A percentile compares a stretch with the other conserved stretches of the same genome.
These are phyloP conservation scores for Hetaerina americana DNA, from an alignment of 1,140 invertebrate genomes.

Conservation along the genomic window DNA sequence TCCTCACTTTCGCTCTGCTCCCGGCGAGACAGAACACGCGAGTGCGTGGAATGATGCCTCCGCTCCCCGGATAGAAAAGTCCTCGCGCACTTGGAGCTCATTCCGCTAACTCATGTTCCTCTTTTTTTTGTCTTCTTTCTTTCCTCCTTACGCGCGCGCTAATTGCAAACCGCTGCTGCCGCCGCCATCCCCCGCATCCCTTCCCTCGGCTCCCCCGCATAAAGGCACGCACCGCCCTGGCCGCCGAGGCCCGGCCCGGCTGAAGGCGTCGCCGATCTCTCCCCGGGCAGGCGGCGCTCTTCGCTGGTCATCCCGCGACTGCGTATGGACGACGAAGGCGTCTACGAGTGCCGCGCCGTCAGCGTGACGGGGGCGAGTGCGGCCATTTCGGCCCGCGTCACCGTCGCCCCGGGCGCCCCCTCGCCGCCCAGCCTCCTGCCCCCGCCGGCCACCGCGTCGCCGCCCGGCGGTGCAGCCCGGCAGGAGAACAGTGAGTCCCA, in stretches of 20 bases:
- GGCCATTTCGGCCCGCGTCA: slow-evolving; percentile 40
- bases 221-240: neutral
- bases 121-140: too few relatives aligned
- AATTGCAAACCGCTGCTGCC: neutral
- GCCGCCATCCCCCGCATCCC: too few relatives aligned
- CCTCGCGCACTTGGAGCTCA: too few relatives aligned
- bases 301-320: slow-evolving; percentile 58
- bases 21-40: too few relatives aligned
- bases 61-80: too few relatives aligned
- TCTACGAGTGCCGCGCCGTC: slow-evolving; percentile 56
- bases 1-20: too few relatives aligned
- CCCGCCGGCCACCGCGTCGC: neutral
- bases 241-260: neutral
- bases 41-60: too few relatives aligned
- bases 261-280: neutral
- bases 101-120: too few relatives aligned
- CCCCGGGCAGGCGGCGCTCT: slow-evolving; percentile 51
- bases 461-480: neutral
- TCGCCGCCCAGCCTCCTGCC: slow-evolving; percentile 18
- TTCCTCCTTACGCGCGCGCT: neutral
- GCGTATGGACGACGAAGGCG: slow-evolving; percentile 50
- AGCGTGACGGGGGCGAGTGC: slow-evolving; percentile 35
- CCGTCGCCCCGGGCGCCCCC: slow-evolving; percentile 31
- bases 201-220: neutral
- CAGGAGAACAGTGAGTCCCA: slow-evolving; percentile 23